These are phyloP conservation scores for Pyrgus malvae DNA, from an alignment of 2,888 invertebrate genomes.

Conservation along the genomic window DNA sequence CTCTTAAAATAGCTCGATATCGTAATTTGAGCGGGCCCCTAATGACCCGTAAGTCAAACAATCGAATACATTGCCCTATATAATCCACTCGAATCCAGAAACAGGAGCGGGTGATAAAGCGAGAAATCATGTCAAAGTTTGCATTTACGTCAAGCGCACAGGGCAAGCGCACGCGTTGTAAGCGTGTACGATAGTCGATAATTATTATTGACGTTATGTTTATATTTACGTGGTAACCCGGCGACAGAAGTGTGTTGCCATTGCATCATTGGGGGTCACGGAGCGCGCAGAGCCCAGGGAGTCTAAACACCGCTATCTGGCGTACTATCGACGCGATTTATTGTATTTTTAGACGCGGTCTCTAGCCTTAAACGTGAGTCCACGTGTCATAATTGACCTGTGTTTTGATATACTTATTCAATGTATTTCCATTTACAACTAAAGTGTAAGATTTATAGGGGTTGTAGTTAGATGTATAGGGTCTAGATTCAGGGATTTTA, in stretches of 20 bases:
- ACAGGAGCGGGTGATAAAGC: not conserved
- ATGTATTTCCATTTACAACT: no score
- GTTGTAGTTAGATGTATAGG: no score
- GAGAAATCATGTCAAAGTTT: not conserved
- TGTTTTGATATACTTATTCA: no score
- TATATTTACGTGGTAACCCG: constrained; percentile 27
- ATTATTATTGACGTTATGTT: not conserved
- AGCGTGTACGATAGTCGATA: no score
- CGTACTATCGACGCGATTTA: not conserved
- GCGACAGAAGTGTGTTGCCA: constrained; percentile 13
- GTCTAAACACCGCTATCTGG: not conserved
- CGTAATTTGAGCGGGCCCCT: no score
- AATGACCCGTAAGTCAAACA: no score
- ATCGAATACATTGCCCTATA: no score
- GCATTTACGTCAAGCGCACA: constrained; percentile 5
- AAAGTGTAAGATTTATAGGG: no score
- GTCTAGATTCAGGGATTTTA: no score
- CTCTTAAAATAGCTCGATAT: no score
- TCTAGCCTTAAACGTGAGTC: not conserved
- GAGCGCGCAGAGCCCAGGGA: constrained; percentile 10
- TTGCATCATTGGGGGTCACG: constrained; percentile 17
- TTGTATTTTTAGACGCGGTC: constrained; percentile 1
- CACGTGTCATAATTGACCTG: no score
- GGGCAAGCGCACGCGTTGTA: not conserved
- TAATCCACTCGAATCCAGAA: not conserved